Evolutionary conservation across 2,888 invertebrate species (phyloP).

Genomic region (Xanthia icteritia): DNA sequence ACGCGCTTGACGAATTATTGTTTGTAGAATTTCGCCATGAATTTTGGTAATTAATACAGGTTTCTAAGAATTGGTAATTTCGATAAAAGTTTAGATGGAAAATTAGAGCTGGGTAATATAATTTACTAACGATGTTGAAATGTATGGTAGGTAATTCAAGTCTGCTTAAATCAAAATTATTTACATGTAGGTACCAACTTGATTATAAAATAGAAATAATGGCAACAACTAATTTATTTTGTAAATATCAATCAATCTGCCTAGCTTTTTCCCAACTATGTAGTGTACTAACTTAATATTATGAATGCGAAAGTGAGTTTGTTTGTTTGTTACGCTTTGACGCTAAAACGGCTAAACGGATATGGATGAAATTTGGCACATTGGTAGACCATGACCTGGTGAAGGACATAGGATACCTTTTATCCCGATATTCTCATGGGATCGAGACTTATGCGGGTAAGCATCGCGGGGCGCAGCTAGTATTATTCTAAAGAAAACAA

Average conservation of each 20-base stretch:
- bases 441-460: no score
- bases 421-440: no score
- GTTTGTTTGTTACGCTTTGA: no score
- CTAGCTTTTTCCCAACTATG: no score
- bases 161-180: neutral
- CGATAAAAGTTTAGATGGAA: neutral
- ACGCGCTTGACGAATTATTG: constrained; percentile 41
- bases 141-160: neutral
- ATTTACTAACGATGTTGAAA: neutral
- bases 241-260: neutral
- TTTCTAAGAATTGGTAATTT: constrained; percentile 19
- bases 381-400: no score
- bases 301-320: no score
- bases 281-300: no score
- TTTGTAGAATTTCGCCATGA: constrained; percentile 16
- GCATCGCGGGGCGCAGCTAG: no score
- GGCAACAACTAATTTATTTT: neutral
- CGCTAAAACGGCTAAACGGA: no score
- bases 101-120: neutral
- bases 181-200: neutral
- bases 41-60: constrained; percentile 23
- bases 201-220: neutral
- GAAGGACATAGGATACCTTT: no score
- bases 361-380: no score
- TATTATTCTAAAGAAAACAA: constrained; percentile 6